phyloP scores from a whole-genome alignment of 2,888 invertebrate species.

The Dolichomitus sp. region DNA sequence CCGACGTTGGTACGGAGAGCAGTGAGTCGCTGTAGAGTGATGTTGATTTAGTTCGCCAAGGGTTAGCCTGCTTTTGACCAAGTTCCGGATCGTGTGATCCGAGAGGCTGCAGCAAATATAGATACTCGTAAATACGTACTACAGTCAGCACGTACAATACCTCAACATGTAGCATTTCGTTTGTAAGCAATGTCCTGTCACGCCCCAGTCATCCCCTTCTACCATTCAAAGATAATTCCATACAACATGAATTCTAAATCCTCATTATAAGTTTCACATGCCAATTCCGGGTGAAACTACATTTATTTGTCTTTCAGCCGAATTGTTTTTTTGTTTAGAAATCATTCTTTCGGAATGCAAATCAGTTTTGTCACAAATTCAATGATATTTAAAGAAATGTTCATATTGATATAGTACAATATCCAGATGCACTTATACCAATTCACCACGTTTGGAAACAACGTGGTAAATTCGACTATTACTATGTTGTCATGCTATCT shows the following conservation, averaged over 20 bases:
- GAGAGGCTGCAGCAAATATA: background rate
- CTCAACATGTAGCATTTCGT: background rate
- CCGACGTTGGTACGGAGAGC: constrained; percentile 2
- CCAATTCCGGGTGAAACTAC: too few relatives aligned
- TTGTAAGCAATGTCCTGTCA: background rate
- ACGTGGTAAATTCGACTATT: background rate
- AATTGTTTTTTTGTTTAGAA: background rate
- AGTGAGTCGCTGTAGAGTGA: constrained; percentile 6
- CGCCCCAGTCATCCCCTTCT: background rate
- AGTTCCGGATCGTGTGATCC: background rate
- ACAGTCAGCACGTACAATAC: constrained; percentile 1
- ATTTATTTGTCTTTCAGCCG: background rate
- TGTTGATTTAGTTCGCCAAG: constrained; percentile 8
- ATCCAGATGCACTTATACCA: background rate
- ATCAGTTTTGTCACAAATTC: background rate
- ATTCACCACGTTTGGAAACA: background rate
- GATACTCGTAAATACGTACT: background rate
- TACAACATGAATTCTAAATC: background rate
- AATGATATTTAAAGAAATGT: background rate
- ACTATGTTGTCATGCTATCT: background rate
- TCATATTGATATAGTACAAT: background rate
- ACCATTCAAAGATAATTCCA: background rate
- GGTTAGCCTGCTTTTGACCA: background rate
- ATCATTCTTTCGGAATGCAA: background rate
- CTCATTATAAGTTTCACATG: background rate